Conservation (phyloP, 2,113 vertebrate genomes). For the Atherinomorus stipes region DNA sequence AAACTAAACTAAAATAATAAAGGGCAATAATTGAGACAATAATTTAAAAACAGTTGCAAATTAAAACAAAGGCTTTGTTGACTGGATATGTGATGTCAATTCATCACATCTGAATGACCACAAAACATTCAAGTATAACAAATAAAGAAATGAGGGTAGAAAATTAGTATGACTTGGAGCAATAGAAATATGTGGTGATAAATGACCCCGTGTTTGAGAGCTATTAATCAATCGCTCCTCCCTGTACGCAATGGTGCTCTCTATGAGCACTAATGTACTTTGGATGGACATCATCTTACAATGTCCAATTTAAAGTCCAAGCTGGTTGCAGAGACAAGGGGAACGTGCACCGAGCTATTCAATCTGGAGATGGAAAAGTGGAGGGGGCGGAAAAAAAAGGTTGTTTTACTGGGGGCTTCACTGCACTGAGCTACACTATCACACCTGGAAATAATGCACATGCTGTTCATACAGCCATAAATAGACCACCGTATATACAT, state of each 20-base stretch:
- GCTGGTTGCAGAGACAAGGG: conserved; percentile 38
- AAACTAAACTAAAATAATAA: too few relatives aligned
- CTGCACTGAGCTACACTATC: not conserved
- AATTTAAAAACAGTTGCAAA: too few relatives aligned
- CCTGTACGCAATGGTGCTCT: conserved; percentile 34
- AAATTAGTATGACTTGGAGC: conserved; percentile 68
- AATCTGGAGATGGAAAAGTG: conserved; percentile 30
- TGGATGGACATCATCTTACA: conserved; percentile 68
- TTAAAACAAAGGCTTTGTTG: too few relatives aligned
- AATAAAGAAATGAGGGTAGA: conserved; percentile 61
- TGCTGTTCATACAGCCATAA: not conserved
- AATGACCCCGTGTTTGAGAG: conserved; percentile 68
- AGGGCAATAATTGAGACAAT: too few relatives aligned
- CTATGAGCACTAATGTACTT: conserved; percentile 63
- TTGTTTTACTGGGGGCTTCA: not conserved
- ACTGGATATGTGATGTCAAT: too few relatives aligned
- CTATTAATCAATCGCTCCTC: conserved; percentile 74
- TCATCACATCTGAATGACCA: conserved; percentile 28
- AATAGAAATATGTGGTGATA: conserved; percentile 66
- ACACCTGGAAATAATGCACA: not conserved
- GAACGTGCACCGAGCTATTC: conserved; percentile 57
- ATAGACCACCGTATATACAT: not conserved
- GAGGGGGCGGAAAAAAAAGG: not conserved
- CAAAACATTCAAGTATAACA: conserved; percentile 58
- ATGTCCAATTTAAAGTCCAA: conserved; percentile 65